phyloP scores from a whole-genome alignment of 2,113 vertebrate species.

The Bungarus multicinctus region DNA sequence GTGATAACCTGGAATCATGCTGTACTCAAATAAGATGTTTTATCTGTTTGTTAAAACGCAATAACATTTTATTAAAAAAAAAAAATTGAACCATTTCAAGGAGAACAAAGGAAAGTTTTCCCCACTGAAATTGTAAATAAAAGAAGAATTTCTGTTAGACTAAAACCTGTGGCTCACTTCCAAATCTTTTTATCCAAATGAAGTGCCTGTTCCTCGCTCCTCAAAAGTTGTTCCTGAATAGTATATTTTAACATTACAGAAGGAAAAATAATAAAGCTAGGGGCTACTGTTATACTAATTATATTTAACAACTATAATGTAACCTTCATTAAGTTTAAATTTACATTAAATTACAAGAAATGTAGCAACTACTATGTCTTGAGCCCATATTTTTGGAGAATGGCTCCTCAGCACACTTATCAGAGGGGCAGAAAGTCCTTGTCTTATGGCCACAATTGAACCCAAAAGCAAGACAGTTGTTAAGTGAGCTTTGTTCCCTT shows the following conservation, averaged over 20 bases:
- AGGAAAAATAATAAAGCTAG: not conserved
- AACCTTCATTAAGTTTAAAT: not conserved
- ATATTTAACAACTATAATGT: not conserved
- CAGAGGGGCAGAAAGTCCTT: not conserved
- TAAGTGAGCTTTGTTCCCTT: not conserved
- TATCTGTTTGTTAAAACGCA: too few relatives aligned
- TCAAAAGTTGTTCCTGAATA: not conserved
- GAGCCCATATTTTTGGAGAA: not conserved
- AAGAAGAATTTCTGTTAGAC: not conserved
- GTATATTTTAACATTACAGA: not conserved
- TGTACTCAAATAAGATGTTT: too few relatives aligned
- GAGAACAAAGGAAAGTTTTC: not conserved
- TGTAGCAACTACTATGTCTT: not conserved
- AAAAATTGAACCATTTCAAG: not conserved
- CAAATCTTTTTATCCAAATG: not conserved
- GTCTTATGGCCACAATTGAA: not conserved
- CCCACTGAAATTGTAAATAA: not conserved
- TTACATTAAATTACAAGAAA: not conserved
- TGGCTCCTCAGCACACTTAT: not conserved
- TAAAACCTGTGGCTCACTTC: not conserved
- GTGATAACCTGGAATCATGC: too few relatives aligned
- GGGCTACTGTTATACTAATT: not conserved
- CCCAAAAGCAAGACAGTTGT: not conserved
- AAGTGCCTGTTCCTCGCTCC: accelerated
- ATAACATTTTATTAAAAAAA: too few relatives aligned